These are phyloP conservation scores for Cheilosia urbana DNA, from an alignment of 2,888 invertebrate genomes.

Conservation along the genomic window DNA sequence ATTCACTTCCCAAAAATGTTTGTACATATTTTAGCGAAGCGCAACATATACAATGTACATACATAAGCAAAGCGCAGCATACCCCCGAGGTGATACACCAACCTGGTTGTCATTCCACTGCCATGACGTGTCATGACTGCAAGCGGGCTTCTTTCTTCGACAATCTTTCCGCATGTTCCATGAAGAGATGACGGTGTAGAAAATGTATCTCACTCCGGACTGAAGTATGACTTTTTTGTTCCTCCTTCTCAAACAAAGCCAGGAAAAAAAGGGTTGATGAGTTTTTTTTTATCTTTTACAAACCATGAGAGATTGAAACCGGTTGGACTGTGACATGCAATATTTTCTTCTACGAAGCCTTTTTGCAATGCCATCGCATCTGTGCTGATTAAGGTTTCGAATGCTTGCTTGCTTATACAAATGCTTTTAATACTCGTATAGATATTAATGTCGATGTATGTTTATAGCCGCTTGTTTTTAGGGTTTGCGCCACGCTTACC, in stretches of 20 bases:
- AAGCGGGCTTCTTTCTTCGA: constrained; percentile 50
- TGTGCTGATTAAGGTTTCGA: constrained; percentile 49
- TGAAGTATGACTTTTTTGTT: not conserved
- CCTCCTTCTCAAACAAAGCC: constrained; percentile 35
- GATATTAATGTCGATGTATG: constrained; percentile 49
- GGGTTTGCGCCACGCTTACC: constrained; percentile 57
- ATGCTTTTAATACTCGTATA: not conserved
- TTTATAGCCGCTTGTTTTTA: not conserved
- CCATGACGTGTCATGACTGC: constrained; percentile 59
- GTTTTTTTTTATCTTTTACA: not conserved
- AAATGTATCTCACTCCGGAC: constrained; percentile 20
- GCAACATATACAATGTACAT: constrained; percentile 10
- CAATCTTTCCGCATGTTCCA: constrained; percentile 28
- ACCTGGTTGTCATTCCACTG: constrained; percentile 45
- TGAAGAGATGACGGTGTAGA: constrained; percentile 35
- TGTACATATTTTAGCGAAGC: constrained; percentile 15
- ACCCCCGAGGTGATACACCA: constrained; percentile 46
- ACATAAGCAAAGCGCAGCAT: constrained; percentile 33
- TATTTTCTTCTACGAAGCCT: constrained; percentile 13
- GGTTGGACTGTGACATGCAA: constrained; percentile 54
- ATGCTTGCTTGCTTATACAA: constrained; percentile 23
- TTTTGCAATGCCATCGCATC: constrained; percentile 11
- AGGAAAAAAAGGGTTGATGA: constrained; percentile 31
- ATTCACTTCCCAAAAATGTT: not conserved
- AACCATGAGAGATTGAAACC: constrained; percentile 37